Percentiles rank a stretch among this genome's conserved stretches.
These are phyloP conservation scores for Burhinus oedicnemus DNA, from an alignment of 2,113 vertebrate genomes.

Conservation along the genomic window DNA sequence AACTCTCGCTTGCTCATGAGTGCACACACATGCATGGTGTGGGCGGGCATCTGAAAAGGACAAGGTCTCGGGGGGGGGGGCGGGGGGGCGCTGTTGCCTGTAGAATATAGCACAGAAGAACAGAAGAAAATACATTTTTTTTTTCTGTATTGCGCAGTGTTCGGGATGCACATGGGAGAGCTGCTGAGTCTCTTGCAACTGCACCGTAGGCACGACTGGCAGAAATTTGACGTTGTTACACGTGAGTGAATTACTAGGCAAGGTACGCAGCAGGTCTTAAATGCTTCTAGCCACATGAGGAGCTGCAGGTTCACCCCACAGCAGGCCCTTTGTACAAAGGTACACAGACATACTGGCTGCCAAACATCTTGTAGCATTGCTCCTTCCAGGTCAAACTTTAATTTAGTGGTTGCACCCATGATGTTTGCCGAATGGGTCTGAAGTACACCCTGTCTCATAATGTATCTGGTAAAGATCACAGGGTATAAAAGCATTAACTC, in stretches of 20 bases:
- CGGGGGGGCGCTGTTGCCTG: background rate
- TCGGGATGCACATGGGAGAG: background rate
- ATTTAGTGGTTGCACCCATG: background rate
- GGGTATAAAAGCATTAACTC: background rate
- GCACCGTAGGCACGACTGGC: background rate
- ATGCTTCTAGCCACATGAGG: background rate
- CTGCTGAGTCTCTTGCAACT: background rate
- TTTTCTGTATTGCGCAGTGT: background rate
- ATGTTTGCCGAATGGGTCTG: background rate
- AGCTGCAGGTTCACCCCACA: background rate
- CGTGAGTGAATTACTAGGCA: background rate
- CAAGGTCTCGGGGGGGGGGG: background rate
- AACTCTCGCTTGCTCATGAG: background rate
- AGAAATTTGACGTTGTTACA: fast-evolving
- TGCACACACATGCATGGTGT: fast-evolving
- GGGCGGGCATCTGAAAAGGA: no score
- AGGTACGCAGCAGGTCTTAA: background rate
- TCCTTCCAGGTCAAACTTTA: background rate
- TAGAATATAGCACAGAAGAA: background rate
- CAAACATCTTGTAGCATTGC: background rate
- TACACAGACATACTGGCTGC: fast-evolving
- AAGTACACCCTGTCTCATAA: background rate
- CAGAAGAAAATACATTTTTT: background rate
- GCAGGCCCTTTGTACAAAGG: background rate
- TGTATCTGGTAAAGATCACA: background rate